Percentiles rank a stretch among this genome's conserved stretches.
Evolutionary conservation across 2,113 vertebrate genomes (phyloP).

Genomic region (Fulmarus glacialis): DNA sequence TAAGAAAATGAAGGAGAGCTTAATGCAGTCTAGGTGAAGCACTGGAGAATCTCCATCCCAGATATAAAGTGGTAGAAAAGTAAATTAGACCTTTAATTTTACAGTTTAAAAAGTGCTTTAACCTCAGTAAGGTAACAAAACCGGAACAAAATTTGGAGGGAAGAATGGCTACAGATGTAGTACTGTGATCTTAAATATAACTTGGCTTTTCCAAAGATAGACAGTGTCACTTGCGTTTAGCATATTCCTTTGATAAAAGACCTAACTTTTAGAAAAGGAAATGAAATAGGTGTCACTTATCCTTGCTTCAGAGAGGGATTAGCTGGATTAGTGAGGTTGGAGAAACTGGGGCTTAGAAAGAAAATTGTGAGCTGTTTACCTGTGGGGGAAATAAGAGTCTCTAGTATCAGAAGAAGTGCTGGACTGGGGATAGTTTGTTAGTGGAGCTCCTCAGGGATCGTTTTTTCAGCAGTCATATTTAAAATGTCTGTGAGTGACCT

Average conservation of each 20-base stretch:
- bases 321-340: not conserved
- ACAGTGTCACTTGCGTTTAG: not conserved
- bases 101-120: not conserved
- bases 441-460: not conserved
- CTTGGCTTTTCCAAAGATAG: not conserved
- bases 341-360: not conserved
- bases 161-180: not conserved
- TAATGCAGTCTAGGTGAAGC: not conserved
- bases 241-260: constrained; percentile 16
- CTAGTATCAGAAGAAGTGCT: not conserved
- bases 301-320: constrained; percentile 40
- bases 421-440: not conserved
- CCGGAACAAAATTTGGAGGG: not conserved
- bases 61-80: not conserved
- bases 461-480: not conserved
- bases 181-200: not conserved
- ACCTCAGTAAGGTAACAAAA: not conserved
- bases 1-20: not conserved
- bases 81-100: not conserved
- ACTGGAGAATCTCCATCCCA: not conserved
- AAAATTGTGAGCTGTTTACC: constrained; percentile 7
- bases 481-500: not conserved
- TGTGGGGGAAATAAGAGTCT: not conserved
- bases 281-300: constrained; percentile 1
- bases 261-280: not conserved